Conservation (phyloP, 2,888 invertebrate genomes). For the Apamea monoglypha region DNA sequence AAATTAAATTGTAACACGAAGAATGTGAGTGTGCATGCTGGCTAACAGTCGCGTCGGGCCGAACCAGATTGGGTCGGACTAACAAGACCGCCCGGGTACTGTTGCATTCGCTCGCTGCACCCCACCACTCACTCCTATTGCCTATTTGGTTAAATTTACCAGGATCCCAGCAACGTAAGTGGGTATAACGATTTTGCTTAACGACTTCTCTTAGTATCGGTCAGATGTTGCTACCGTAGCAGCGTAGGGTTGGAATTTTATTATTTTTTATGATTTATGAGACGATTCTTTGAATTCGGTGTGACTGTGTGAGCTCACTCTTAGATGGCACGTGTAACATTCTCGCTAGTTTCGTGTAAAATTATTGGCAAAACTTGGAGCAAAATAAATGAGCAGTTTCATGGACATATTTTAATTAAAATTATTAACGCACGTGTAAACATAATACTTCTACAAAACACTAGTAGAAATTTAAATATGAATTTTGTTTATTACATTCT, state of each 20-base stretch:
- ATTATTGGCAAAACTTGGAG: slow-evolving; percentile 21
- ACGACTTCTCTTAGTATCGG: slow-evolving; percentile 65
- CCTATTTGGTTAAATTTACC: slow-evolving; percentile 85
- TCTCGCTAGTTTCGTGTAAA: background rate
- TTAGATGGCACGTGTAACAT: background rate
- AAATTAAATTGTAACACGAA: slow-evolving; percentile 48
- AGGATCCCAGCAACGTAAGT: slow-evolving; percentile 73
- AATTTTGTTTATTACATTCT: slow-evolving; percentile 36
- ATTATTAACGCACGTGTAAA: slow-evolving; percentile 40
- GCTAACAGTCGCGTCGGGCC: slow-evolving; percentile 74
- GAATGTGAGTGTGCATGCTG: slow-evolving; percentile 63
- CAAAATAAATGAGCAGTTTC: slow-evolving; percentile 21
- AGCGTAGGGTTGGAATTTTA: slow-evolving; percentile 28
- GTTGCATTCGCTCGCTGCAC: slow-evolving; percentile 78
- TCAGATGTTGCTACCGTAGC: slow-evolving; percentile 44
- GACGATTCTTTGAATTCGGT: slow-evolving; percentile 16
- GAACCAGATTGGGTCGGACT: slow-evolving; percentile 80
- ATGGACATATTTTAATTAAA: slow-evolving; percentile 37
- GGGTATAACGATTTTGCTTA: slow-evolving; percentile 69
- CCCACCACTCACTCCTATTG: slow-evolving; percentile 79
- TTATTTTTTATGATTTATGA: slow-evolving; percentile 28
- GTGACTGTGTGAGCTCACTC: background rate
- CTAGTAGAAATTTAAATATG: slow-evolving; percentile 26
- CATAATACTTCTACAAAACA: slow-evolving; percentile 24
- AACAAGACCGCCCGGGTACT: slow-evolving; percentile 82